Conservation (phyloP, 1,140 invertebrate species). For the Phortica variegata region DNA sequence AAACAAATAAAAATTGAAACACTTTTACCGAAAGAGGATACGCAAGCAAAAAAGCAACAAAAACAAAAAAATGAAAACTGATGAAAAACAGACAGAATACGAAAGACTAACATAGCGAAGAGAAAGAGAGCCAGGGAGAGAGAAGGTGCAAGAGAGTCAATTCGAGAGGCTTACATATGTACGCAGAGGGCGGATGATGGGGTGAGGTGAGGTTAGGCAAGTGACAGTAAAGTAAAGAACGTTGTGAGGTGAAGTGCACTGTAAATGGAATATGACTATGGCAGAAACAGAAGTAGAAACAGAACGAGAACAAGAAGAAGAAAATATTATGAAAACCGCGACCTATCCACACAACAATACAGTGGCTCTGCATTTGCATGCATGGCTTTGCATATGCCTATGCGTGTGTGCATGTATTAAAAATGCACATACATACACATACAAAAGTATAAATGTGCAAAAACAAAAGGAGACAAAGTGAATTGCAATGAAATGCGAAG, state of each 20-base stretch:
- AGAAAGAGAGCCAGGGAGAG: not conserved
- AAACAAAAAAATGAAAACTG: no score
- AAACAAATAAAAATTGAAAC: no score
- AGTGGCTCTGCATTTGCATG: no score
- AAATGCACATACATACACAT: conserved; percentile 18
- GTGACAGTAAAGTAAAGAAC: no score
- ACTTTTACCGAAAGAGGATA: no score
- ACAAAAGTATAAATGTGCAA: not conserved
- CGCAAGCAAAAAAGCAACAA: no score
- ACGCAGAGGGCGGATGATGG: conserved; percentile 6
- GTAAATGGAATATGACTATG: no score
- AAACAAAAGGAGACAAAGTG: not conserved
- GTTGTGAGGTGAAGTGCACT: conserved; percentile 8
- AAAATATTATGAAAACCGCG: conserved; percentile 46
- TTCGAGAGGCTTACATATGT: not conserved
- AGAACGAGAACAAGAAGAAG: not conserved
- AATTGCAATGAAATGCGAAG: not conserved
- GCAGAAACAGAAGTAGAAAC: not conserved
- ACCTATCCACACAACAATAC: conserved; percentile 53
- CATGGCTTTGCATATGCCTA: not conserved
- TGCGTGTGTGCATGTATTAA: conserved; percentile 24
- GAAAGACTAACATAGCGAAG: no score
- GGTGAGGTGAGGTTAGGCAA: conserved; percentile 8
- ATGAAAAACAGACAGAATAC: no score
- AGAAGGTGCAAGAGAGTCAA: conserved; percentile 1